Conservation (phyloP, 2,888 invertebrate species). For the Opisthograptis luteolata region DNA sequence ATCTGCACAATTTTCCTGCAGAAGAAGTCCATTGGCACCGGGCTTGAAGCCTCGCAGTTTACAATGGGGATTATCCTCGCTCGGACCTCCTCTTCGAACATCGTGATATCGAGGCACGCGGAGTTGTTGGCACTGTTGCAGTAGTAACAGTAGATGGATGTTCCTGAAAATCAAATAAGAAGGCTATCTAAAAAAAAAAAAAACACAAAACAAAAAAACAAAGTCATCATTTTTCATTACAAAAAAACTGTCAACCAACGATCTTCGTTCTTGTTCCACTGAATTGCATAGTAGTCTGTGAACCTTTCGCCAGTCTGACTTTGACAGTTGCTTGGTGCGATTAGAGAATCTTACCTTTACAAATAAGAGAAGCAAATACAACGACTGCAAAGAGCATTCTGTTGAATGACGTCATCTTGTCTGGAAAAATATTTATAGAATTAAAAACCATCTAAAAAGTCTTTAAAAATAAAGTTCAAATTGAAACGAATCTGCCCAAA, state of each 20-base stretch:
- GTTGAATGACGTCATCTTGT: conserved; percentile 44
- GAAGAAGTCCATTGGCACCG: conserved; percentile 76
- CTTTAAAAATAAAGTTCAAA: background rate
- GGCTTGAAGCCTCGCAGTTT: conserved; percentile 60
- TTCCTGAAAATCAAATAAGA: conserved; percentile 67
- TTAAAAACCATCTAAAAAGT: conserved; percentile 1
- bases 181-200: background rate
- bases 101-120: conserved; percentile 85
- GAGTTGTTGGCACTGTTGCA: conserved; percentile 90
- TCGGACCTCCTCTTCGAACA: conserved; percentile 67
- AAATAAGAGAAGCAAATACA: conserved; percentile 50
- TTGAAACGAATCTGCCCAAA: too few relatives aligned
- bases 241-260: too few relatives aligned
- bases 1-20: conserved; percentile 89
- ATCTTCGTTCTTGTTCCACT: too few relatives aligned
- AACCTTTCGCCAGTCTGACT: background rate
- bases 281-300: background rate
- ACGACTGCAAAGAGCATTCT: conserved; percentile 41
- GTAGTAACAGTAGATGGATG: conserved; percentile 87
- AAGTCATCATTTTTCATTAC: too few relatives aligned
- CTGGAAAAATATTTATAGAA: conserved; percentile 42
- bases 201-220: too few relatives aligned
- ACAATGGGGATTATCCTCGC: conserved; percentile 66
- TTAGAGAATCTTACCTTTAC: conserved; percentile 53
- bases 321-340: background rate